Base-by-base conservation (phyloP, 2,888 invertebrate species). In the Phortica magna region DNA sequence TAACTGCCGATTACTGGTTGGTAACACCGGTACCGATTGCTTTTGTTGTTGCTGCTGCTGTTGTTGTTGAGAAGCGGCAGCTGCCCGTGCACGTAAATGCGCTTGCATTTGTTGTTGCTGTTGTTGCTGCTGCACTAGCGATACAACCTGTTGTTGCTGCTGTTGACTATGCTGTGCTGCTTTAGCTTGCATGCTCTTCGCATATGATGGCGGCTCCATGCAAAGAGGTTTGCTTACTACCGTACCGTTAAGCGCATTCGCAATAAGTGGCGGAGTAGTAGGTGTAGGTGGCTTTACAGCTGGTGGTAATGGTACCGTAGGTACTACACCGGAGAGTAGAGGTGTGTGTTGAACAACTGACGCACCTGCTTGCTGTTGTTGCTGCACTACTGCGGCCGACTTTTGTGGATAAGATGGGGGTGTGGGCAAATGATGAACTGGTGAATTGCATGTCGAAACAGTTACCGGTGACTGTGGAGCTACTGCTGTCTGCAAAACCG, bases 401-500 rank as follows among this genome's bases (percentile, higher is more conserved):
- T 96, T 96, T 90, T 96, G 96, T 4, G 96, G 96, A 89, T 97
- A 96, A 5, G 96, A 96, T 0, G 97, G 97, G 59, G 97, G 96
- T 71, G 96, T 96, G 85, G 77, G 94, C 57, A 91, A 80, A 17
- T 90, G 90, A 73, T 92, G 91, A 2, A 92, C 92, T 4, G 92
- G 92, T 0, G 92, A 92, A 53, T 91, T 91, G 76, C 92, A 91
- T 6, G 91, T 93, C 31, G 92, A 91, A 1, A 94, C 93, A 31
- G 94, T 93, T 75, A 94, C 94, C 2, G 96, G 96, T 14, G 96
- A 95, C 41, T 96, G 95, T 0, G 98, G 98, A n/a, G 97, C 98
- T 71, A 98, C 97, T 10, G 98, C 98, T 17, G 98, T 98, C 92
- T 98, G 98, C 81, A 98, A 93, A 42, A 98, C 95, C 0, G 98